phyloP scores from a whole-genome alignment of 2,797 vertebrate species.

The Acanthis flammea region DNA sequence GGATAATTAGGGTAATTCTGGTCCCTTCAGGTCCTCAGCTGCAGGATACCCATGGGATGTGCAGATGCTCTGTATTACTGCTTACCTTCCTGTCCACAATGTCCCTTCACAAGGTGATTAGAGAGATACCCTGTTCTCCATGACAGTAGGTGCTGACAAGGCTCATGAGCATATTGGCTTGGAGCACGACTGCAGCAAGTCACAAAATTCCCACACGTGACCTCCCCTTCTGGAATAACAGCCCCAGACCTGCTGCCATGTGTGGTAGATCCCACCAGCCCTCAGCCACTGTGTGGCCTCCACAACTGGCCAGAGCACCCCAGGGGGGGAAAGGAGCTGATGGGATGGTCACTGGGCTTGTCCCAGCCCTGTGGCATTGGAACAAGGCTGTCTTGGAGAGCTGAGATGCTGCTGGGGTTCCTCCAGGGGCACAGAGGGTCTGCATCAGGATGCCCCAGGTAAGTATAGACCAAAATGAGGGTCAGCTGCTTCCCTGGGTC shows the following conservation, averaged over 20 bases:
- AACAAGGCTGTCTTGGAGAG: background rate
- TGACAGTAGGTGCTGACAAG: background rate
- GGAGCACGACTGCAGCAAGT: background rate
- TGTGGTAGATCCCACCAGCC: background rate
- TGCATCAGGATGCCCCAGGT: background rate
- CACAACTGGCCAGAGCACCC: fast-evolving
- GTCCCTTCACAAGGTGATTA: background rate
- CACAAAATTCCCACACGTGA: background rate
- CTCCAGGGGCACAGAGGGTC: background rate
- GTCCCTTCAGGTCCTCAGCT: background rate
- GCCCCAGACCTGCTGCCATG: fast-evolving
- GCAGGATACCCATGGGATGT: background rate
- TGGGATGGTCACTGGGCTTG: background rate
- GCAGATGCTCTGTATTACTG: fast-evolving
- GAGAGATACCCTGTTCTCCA: background rate
- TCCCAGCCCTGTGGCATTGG: fast-evolving
- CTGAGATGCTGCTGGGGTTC: background rate
- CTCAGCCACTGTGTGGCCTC: background rate
- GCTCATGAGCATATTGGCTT: background rate
- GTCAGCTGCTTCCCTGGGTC: background rate
- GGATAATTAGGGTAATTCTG: background rate
- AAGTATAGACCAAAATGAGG: background rate
- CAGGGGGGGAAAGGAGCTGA: fast-evolving
- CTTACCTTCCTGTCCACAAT: background rate
- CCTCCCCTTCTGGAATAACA: background rate